These are phyloP conservation scores for Petrocephalus schoutedeni DNA, from an alignment of 2,797 vertebrate species.

Conservation along the genomic window DNA sequence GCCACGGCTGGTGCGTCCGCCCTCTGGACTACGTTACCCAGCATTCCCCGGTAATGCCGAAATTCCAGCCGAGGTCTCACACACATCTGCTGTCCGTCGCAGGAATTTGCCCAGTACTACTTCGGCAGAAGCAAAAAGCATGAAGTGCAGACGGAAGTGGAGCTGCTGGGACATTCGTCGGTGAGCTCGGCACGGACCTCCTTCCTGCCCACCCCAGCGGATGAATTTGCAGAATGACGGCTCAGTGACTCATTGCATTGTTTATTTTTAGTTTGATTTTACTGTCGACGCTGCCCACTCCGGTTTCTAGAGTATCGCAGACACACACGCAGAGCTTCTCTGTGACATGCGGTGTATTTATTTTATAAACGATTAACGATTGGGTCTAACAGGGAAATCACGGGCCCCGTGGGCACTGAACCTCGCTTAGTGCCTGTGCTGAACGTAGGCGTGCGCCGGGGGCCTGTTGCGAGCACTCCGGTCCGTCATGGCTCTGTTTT, in stretches of 20 bases:
- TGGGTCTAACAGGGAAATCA: background rate
- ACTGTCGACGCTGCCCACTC: background rate
- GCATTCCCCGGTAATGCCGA: background rate
- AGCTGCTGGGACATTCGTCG: conserved; percentile 61
- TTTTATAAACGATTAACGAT: background rate
- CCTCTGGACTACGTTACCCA: conserved; percentile 20
- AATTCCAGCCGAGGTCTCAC: background rate
- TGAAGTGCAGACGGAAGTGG: conserved; percentile 57
- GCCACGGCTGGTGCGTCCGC: conserved; percentile 65
- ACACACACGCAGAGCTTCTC: background rate
- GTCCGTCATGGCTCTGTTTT: background rate
- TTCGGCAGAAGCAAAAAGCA: conserved; percentile 54
- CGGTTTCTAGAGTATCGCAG: background rate
- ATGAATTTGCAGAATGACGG: background rate
- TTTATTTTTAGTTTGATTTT: background rate
- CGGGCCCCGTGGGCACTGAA: background rate
- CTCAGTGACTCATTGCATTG: background rate
- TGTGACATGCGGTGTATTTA: background rate
- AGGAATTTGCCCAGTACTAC: conserved; percentile 71
- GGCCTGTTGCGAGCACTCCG: background rate
- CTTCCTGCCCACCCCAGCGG: background rate
- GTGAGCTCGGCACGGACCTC: background rate
- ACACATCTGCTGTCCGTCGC: background rate
- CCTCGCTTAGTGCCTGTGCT: background rate
- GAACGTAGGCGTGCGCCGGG: background rate